Percentiles rank a stretch among this genome's conserved stretches.
These are phyloP conservation scores for Ophraella communa DNA, from an alignment of 2,888 invertebrate genomes.

Conservation along the genomic window DNA sequence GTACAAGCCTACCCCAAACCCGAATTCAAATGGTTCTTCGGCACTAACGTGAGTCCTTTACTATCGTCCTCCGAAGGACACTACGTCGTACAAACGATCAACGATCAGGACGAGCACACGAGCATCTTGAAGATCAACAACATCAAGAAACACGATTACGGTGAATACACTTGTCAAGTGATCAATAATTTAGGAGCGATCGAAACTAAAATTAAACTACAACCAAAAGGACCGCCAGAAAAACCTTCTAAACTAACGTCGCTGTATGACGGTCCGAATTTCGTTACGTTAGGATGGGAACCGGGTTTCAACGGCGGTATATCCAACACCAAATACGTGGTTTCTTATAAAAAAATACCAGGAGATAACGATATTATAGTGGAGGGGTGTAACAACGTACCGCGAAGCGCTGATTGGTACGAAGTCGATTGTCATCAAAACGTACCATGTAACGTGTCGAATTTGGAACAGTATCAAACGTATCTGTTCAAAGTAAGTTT, in stretches of 20 bases:
- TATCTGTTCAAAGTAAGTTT: slow-evolving; percentile 83
- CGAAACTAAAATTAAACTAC: slow-evolving; percentile 77
- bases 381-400: slow-evolving; percentile 67
- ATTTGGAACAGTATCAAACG: slow-evolving; percentile 84
- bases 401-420: slow-evolving; percentile 73
- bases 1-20: slow-evolving; percentile 93
- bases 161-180: slow-evolving; percentile 89
- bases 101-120: slow-evolving; percentile 83
- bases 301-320: slow-evolving; percentile 91
- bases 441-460: slow-evolving; percentile 88
- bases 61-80: slow-evolving; percentile 84
- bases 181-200: slow-evolving; percentile 82
- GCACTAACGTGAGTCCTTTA: slow-evolving; percentile 74
- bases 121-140: slow-evolving; percentile 77
- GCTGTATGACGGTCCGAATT: slow-evolving; percentile 78
- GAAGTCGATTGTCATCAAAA: slow-evolving; percentile 85
- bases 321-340: slow-evolving; percentile 84
- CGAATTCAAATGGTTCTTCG: slow-evolving; percentile 90
- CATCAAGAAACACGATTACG: slow-evolving; percentile 84
- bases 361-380: slow-evolving; percentile 68
- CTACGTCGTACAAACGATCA: slow-evolving; percentile 82
- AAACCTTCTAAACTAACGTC: slow-evolving; percentile 76
- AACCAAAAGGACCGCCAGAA: slow-evolving; percentile 88
- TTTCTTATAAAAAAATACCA: slow-evolving; percentile 77
- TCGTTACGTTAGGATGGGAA: slow-evolving; percentile 83